These are phyloP conservation scores for Drosophila tsacasi DNA, from an alignment of 1,140 invertebrate species.

Conservation along the genomic window DNA sequence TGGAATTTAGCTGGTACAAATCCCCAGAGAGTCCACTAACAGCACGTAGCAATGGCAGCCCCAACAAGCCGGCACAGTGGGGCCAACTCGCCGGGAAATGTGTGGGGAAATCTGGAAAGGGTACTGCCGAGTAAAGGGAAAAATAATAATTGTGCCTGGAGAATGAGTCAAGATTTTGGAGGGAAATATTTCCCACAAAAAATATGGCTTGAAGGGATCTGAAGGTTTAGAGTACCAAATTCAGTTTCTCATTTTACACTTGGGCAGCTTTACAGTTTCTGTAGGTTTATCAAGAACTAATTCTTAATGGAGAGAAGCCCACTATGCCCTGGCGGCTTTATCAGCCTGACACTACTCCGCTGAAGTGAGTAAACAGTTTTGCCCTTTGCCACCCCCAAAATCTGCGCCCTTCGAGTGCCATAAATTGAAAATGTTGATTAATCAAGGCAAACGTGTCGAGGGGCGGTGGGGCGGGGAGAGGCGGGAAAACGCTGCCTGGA, in stretches of 20 bases:
- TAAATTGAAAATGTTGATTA: constrained; percentile 83
- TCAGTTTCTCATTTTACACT: background rate
- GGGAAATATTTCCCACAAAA: background rate
- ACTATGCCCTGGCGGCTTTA: constrained; percentile 52
- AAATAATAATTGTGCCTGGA: background rate
- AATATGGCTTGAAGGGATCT: background rate
- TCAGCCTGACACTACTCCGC: constrained; percentile 71
- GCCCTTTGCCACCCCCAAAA: constrained; percentile 44
- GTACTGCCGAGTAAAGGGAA: too few species aligned
- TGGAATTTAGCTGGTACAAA: constrained; percentile 73
- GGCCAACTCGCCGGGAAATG: background rate
- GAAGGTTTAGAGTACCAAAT: background rate
- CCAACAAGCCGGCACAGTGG: constrained; percentile 32
- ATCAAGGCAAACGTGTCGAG: constrained; percentile 64
- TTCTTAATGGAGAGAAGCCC: constrained; percentile 4
- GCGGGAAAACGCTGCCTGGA: background rate
- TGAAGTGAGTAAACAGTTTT: constrained; percentile 81
- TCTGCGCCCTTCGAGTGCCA: constrained; percentile 54
- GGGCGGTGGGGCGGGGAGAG: background rate
- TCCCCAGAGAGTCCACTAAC: constrained; percentile 67
- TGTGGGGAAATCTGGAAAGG: background rate
- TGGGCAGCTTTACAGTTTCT: too few species aligned
- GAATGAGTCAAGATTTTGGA: background rate
- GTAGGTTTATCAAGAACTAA: background rate
- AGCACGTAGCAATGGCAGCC: constrained; percentile 59